phyloP scores from a whole-genome alignment of 2,888 invertebrate genomes.

The Adela reaumurella region DNA sequence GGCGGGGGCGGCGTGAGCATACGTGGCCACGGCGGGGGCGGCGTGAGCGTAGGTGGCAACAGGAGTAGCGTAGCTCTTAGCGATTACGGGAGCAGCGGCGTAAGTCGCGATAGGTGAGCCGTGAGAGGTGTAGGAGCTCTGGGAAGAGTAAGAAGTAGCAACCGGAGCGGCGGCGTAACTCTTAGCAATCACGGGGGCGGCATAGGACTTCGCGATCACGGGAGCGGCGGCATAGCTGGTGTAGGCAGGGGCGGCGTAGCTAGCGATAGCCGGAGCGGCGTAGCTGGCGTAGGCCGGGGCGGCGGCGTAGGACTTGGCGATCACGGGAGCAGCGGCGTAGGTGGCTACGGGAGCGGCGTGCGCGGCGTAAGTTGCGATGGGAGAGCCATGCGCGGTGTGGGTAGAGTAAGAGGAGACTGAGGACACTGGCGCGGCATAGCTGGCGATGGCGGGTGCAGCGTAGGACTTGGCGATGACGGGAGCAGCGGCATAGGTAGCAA shows the following conservation, averaged over 20 bases:
- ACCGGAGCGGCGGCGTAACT: slow-evolving; percentile 9
- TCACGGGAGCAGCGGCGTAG: slow-evolving; percentile 17
- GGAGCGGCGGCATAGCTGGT: slow-evolving; percentile 25
- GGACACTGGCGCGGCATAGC: slow-evolving; percentile 19
- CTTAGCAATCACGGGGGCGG: slow-evolving; percentile 8
- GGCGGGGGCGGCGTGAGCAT: too few species aligned
- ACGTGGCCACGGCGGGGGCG: slow-evolving; percentile 19
- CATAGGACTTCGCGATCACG: slow-evolving; percentile 20
- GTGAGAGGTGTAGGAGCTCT: slow-evolving; percentile 12
- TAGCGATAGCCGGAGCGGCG: slow-evolving; percentile 25
- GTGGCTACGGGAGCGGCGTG: slow-evolving; percentile 19
- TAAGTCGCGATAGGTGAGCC: slow-evolving; percentile 11
- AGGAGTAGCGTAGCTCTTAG: slow-evolving; percentile 18
- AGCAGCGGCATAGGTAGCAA: slow-evolving; percentile 31
- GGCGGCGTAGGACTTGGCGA: slow-evolving; percentile 15
- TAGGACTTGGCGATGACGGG: slow-evolving; percentile 31
- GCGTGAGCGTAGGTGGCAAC: slow-evolving; percentile 18
- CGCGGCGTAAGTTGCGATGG: slow-evolving; percentile 25
- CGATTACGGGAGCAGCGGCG: too few species aligned
- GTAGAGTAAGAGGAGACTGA: slow-evolving; percentile 25
- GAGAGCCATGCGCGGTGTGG: slow-evolving; percentile 19
- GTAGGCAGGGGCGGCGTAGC: slow-evolving; percentile 15
- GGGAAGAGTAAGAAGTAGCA: slow-evolving; percentile 6
- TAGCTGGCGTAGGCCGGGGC: slow-evolving; percentile 22
- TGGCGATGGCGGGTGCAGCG: slow-evolving; percentile 20